Evolutionary conservation across 2,888 invertebrate species (phyloP).

Genomic region (Prosopocoilus inquinatus): DNA sequence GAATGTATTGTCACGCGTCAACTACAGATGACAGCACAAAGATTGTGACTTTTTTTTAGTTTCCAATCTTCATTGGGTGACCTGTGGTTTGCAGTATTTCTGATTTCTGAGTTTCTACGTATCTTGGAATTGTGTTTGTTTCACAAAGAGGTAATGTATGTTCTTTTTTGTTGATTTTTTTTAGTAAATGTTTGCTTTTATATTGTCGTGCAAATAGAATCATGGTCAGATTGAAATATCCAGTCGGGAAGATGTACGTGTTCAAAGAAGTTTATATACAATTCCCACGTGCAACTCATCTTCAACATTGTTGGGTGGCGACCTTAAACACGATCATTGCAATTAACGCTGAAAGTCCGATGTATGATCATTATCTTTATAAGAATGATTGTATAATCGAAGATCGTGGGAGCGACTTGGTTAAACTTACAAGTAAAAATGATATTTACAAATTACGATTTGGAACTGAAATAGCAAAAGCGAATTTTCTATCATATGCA

Average conservation of each 20-base stretch:
- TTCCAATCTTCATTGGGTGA: too few species aligned
- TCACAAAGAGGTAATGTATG: too few species aligned
- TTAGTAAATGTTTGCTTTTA: constrained; percentile 8
- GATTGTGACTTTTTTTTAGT: too few species aligned
- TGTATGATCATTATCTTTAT: constrained; percentile 5
- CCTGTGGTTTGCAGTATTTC: too few species aligned
- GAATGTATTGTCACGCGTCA: too few species aligned
- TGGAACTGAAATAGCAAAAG: constrained; percentile 8
- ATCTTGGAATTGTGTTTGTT: too few species aligned
- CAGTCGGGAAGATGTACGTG: constrained; percentile 10
- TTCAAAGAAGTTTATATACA: constrained; percentile 8
- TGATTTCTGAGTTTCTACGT: too few species aligned
- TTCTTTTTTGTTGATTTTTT: constrained; percentile 10
- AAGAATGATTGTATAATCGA: constrained; percentile 13
- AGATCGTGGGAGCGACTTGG: constrained; percentile 1
- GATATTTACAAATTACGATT: constrained; percentile 5
- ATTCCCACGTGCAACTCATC: constrained; percentile 6
- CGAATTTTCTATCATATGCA: constrained; percentile 2
- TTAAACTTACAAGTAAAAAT: constrained; percentile 6
- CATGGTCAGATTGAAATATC: constrained; percentile 10
- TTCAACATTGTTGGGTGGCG: constrained; percentile 12
- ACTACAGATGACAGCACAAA: too few species aligned
- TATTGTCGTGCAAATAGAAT: constrained; percentile 10
- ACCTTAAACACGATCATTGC: constrained; percentile 10
- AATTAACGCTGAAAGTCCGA: constrained; percentile 6